Base-by-base conservation (phyloP, 2,888 invertebrate species). In the Pammene fasciana region DNA sequence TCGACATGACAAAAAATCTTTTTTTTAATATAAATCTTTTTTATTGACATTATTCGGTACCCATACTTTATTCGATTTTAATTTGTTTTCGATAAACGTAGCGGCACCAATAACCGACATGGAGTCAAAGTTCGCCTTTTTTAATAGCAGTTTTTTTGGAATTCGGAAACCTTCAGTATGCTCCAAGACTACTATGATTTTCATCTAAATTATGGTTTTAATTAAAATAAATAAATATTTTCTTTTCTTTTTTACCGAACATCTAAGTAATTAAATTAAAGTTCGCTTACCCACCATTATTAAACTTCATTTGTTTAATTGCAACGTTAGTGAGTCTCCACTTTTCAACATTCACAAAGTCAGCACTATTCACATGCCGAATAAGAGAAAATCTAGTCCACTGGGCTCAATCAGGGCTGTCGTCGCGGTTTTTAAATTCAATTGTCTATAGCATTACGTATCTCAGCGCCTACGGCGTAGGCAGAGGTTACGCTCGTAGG, bases 401-500 rank as follows among this genome's bases (percentile, higher is more conserved):
- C 56, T 52, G 38, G 14, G 48, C 46, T 68, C 54, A 71, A 73
- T 72, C 70, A 70, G 67, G 59, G 66, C 59, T 74, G 72, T 71
- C 73, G 73, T 72, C 73, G 71, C 68, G 71, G 62, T 71, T 76
- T 78, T 78, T 61, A 74, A 77, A 79, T 78, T 77, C 65, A 78
- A 76, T 79, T 75, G 66, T 74, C 60, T 71, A 46, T 48, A 48
- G 52, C 38, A 61, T 41, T 72, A 72, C 75, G 73, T 71, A 71
- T 74, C 73, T 74, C 76, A 72, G 73, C 55, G 54, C 71, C 74
- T 71, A 76, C 75, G 74, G 67, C 38, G 72, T 72, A 74, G 74
- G 75, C 71, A 45, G 67, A 56, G 75, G 74, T 75, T 72, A 34
- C 34, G 52, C 7, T 45, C 14, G 78, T 81, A 84, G 83, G 85